A percentile compares a stretch with the other conserved stretches of the same genome.
These are phyloP conservation scores for Cheracebus regulus DNA, from an alignment of 2,797 vertebrate species.

Conservation along the genomic window DNA sequence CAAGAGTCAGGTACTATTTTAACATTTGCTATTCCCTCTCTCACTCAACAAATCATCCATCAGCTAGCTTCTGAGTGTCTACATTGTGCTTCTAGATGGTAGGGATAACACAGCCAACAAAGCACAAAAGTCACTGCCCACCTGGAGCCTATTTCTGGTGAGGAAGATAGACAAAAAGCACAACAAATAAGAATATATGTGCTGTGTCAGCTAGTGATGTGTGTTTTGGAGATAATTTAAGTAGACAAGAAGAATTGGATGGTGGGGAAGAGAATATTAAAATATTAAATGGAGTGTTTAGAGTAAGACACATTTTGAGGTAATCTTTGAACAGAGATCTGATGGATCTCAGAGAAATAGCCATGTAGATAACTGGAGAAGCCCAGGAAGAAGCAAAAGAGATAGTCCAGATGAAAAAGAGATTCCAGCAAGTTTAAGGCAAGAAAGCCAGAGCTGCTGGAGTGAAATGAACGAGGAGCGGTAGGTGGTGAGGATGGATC, in stretches of 20 bases:
- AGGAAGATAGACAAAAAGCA: background rate
- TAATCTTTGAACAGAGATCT: background rate
- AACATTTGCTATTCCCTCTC: background rate
- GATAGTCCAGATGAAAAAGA: background rate
- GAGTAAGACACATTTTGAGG: background rate
- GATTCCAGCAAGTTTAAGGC: background rate
- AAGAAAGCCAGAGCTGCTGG: background rate
- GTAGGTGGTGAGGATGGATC: fast-evolving
- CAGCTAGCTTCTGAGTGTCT: background rate
- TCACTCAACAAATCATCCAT: background rate
- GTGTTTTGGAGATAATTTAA: background rate
- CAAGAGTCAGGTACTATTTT: background rate
- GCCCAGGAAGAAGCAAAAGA: background rate
- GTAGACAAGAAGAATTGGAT: background rate
- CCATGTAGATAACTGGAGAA: background rate
- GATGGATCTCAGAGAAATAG: background rate
- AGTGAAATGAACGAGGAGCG: background rate
- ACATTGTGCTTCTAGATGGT: background rate
- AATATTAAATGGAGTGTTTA: background rate
- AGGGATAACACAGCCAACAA: background rate
- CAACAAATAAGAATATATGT: background rate
- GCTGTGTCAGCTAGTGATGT: background rate
- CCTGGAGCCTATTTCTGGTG: background rate
- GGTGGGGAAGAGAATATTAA: background rate
- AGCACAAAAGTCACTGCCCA: background rate